Conservation (phyloP, 2,113 vertebrate genomes). For the Galbula dea region DNA sequence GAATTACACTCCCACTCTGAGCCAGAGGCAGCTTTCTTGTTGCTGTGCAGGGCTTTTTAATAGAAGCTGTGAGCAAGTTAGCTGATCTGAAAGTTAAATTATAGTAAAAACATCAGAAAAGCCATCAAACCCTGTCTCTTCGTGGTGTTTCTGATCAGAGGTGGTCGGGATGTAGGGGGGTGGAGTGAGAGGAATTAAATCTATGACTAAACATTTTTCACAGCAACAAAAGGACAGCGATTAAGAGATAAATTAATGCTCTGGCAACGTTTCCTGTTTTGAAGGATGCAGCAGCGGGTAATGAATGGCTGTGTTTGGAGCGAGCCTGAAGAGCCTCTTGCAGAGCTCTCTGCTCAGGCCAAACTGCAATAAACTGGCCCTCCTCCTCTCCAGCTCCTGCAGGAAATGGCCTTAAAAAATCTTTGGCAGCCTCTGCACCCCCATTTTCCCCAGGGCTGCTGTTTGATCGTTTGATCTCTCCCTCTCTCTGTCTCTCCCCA, state of each 20-base stretch:
- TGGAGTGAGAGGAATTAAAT: slow-evolving; percentile 57
- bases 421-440: slow-evolving; percentile 52
- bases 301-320: slow-evolving; percentile 58
- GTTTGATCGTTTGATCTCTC: slow-evolving; percentile 39
- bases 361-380: slow-evolving; percentile 33
- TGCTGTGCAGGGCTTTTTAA: slow-evolving; percentile 33
- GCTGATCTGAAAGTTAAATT: slow-evolving; percentile 29
- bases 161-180: slow-evolving; percentile 40
- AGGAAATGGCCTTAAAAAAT: slow-evolving; percentile 65
- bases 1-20: slow-evolving; percentile 80
- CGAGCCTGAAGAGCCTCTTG: slow-evolving; percentile 28
- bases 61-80: slow-evolving; percentile 26
- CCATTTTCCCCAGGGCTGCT: slow-evolving; percentile 50
- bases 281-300: slow-evolving; percentile 61
- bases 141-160: slow-evolving; percentile 50
- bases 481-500: slow-evolving; percentile 2
- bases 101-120: slow-evolving; percentile 15
- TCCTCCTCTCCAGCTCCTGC: slow-evolving; percentile 27
- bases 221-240: slow-evolving; percentile 56
- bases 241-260: slow-evolving; percentile 72
- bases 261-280: slow-evolving; percentile 69
- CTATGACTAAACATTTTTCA: slow-evolving; percentile 70
- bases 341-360: slow-evolving; percentile 18
- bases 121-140: not conserved
- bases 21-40: slow-evolving; percentile 50